Evolutionary conservation across 2,113 vertebrate species (phyloP), one percentile per base, ranked within the genome.

Genomic region (Crocuta crocuta): DNA sequence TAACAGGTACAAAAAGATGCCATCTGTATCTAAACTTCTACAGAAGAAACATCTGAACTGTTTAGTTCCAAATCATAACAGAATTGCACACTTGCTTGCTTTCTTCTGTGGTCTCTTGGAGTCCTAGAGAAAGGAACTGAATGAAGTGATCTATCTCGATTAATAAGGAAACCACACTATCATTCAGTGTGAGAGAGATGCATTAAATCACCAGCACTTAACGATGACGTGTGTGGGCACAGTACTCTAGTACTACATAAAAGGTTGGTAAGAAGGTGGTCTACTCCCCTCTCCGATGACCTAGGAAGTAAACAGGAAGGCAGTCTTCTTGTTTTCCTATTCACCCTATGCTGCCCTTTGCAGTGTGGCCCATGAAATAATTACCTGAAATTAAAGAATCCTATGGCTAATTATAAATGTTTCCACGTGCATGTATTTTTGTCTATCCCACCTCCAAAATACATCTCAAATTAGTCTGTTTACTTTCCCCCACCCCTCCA

Each of bases 81-180:
- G n/a, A 94, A 61, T 12, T 89, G 33, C 26, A 70, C 76, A 6
- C 23, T 85, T 94, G 19, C 58, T n/a, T 93, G 53, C 45, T 87
- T 95, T 4, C 45, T 95, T 81, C 48, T 78, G 71, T 79, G 74
- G 76, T 76, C 35, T 89, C 76, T 96, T 78, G 35, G 70, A 80
- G 24, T 96, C 11, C 48, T 91, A 50, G 55, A 88, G 58, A 92
- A 74, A 94, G 48, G 63, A 73, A 86, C 53, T n/a, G 82, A 76
- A 83, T 53, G 7, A 92, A 86, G 43, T 65, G n/a, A 83, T 88
- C 7, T 61, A 88, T 80, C 28, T 80, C 35, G 8, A 43, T 76
- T 76, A 92, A 91, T 33, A 80, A 92, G 19, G 55, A 92, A 81
- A 94, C 4, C 50, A 89, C 66, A 89, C 73, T 45, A 74, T 50